Evolutionary conservation across 2,113 vertebrate genomes (phyloP), one percentile per base, ranked within the genome.

Genomic region (Prietella phreatophila): DNA sequence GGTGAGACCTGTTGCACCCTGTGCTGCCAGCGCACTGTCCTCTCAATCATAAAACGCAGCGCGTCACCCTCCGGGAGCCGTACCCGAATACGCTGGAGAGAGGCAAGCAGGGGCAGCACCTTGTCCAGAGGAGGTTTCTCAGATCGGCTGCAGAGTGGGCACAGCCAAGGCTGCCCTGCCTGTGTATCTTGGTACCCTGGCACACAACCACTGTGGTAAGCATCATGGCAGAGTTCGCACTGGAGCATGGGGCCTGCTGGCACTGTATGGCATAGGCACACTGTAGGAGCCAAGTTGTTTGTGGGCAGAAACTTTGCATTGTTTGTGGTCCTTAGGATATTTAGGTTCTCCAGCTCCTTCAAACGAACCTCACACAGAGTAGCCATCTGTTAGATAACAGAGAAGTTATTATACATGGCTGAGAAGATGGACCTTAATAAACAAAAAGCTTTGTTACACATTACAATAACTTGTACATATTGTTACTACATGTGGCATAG

Each of bases 11-110:
- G 97, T 90, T 97, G 97, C 75, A 97, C 96, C 89, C 95, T 95
- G 93, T 97, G 97, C 91, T 99, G 98, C 98, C 98, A 99, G 92
- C 92, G 96, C 93, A 99, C 97, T 83, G 98, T 99, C 93, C 98
- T 95, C 94, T 99, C 98, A 4, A 99, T 99, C 94, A 99, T 93
- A 58, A 97, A 99, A 58, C 97, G 97, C 73, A 99, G 93, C 1
- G 98, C 98, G 0, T 99, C 97, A 1, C 98, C 98, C 90, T 99
- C 98, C 0, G 98, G 98, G 76, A 99, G 96, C 39, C 97, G 94
- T 7, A 99, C 97, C 0, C 98, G 95, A 88, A 99, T 97, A 61
- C 98, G 96, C 94, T 99, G 98, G 89, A 99, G 93, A 1, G 97
- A 96, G 8, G 98, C 97, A 90, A 99, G 92, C 75, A 99, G 91